Base-by-base conservation (phyloP, 2,888 invertebrate genomes). In the Hemaris fuciformis region DNA sequence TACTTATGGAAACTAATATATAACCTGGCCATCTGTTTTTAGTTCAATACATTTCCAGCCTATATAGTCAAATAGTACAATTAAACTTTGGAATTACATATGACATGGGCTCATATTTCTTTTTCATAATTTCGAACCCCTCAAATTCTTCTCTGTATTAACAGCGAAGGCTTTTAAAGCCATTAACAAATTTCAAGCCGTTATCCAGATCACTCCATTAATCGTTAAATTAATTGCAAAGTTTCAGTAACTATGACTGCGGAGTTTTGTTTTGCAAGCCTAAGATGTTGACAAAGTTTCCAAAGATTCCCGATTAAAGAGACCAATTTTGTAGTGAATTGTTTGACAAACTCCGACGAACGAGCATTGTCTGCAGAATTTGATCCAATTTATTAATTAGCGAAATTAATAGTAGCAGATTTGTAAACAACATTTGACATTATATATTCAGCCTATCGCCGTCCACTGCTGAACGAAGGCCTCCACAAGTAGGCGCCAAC, bases 171-270 rank as follows among this genome's bases (percentile, higher is more conserved):
- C 66, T 65, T 63, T 66, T 63, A 69, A 63, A 61, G 67, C 72
- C 67, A 75, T 79, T 80, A 75, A 64, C 66, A 65, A 75, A 75
- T 76, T 74, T 66, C 63, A 64, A 72, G 68, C 64, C 62, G 62
- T 72, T 71, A 69, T 66, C 66, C 58, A 48, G 70, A 78, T 77
- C 72, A 65, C 61, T 69, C 61, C 65, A 71, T 70, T 75, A 74
- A 69, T 72, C 68, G 64, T 64, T 38, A 18, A 27, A 64, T 48
- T 63, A 64, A 64, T 71, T 66, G 45, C 60, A 15, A 58, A 64
- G 53, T 66, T 65, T 20, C 63, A 43, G 27, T 38, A 31, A 46
- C 53, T 41, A 53, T 60, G 53, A 60, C 53, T 48, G 34, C 27
- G 41, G 41, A 53, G 13, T 59, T 48, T 23, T 60, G 41, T 60